Evolutionary conservation across 2,113 vertebrate genomes (phyloP).

Genomic region (Zeus faber): DNA sequence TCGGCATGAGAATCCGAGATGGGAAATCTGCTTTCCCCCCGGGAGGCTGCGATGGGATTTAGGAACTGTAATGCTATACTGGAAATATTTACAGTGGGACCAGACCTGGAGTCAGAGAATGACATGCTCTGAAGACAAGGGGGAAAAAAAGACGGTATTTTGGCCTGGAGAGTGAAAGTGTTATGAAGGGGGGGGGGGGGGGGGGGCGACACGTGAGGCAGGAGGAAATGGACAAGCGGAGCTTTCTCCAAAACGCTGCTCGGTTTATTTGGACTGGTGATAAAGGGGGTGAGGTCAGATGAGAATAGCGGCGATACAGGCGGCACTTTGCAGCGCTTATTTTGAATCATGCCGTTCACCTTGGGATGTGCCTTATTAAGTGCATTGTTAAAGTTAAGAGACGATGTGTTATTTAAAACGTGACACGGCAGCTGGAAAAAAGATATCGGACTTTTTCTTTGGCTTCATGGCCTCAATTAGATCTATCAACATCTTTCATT

Average conservation of each 20-base stretch:
- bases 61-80: constrained; percentile 57
- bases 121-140: constrained; percentile 29
- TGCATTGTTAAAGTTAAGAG: too few species aligned
- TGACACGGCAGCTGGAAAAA: too few species aligned
- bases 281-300: constrained; percentile 19
- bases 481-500: too few species aligned
- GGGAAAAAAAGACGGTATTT: constrained; percentile 44
- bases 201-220: neutral
- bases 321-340: too few species aligned
- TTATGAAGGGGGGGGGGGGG: neutral
- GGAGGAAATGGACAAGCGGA: constrained; percentile 4
- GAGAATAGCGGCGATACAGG: too few species aligned
- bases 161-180: constrained; percentile 1
- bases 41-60: constrained; percentile 47
- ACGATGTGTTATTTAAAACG: too few species aligned
- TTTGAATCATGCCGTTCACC: neutral
- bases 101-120: constrained; percentile 44
- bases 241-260: too few species aligned
- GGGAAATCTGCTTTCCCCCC: constrained; percentile 56
- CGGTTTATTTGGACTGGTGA: neutral
- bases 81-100: constrained; percentile 67
- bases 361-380: neutral
- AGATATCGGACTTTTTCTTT: too few species aligned
- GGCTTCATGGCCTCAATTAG: too few species aligned
- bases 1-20: constrained; percentile 55